These are phyloP conservation scores for Pedicia rivosa DNA, from an alignment of 2,888 invertebrate species.

Conservation along the genomic window DNA sequence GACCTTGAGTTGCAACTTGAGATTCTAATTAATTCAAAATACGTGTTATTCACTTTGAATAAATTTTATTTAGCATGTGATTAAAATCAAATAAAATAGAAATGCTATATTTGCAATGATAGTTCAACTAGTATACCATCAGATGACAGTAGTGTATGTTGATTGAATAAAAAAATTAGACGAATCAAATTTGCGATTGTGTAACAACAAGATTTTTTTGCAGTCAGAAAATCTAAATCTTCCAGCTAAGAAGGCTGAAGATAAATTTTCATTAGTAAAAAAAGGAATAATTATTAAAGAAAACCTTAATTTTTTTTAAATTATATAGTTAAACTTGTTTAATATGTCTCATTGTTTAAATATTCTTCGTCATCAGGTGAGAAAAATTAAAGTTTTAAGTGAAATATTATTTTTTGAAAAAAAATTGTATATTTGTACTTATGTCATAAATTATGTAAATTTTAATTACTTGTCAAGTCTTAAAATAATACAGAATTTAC, in stretches of 20 bases:
- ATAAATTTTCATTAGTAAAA: slow-evolving; percentile 12
- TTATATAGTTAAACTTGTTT: background rate
- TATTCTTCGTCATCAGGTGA: slow-evolving; percentile 6
- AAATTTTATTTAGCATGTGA: too few relatives aligned
- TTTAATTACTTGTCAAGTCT: too few relatives aligned
- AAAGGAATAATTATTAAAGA: background rate
- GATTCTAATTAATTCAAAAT: too few relatives aligned
- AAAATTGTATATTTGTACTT: too few relatives aligned
- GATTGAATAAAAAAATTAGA: background rate
- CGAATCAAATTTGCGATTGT: too few relatives aligned
- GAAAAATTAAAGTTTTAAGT: too few relatives aligned
- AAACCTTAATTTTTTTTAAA: slow-evolving; percentile 5
- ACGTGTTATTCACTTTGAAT: too few relatives aligned
- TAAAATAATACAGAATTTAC: too few relatives aligned
- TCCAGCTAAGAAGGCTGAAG: slow-evolving; percentile 33
- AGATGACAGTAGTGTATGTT: background rate
- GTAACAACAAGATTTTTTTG: slow-evolving; percentile 6
- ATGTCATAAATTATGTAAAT: too few relatives aligned
- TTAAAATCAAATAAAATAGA: too few relatives aligned
- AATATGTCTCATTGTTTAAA: slow-evolving; percentile 3
- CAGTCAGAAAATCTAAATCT: slow-evolving; percentile 27
- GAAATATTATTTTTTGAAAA: too few relatives aligned
- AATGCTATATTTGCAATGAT: background rate
- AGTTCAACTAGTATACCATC: background rate
- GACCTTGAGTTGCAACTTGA: too few relatives aligned